Evolutionary conservation across 64 coral and sea anemone genomes (phyloP).

Genomic region (Astreopora myriophthalma): DNA sequence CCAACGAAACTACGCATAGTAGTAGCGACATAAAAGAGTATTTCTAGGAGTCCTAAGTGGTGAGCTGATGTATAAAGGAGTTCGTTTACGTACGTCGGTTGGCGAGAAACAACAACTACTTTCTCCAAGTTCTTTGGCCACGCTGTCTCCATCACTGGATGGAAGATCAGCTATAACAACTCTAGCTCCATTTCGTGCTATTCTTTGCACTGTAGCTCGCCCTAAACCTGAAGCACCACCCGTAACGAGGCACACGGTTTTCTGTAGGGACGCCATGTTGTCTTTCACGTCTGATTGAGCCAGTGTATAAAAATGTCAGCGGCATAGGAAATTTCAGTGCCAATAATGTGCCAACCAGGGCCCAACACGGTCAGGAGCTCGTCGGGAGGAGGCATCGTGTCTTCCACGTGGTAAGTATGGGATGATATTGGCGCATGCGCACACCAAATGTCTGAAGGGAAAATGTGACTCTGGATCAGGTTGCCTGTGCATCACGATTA

Average conservation of each 20-base stretch:
- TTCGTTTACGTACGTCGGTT: constrained; percentile 77
- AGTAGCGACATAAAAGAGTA: not conserved
- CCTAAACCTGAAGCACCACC: constrained; percentile 95
- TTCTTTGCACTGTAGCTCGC: constrained; percentile 76
- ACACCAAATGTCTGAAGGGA: too few relatives aligned
- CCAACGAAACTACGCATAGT: not conserved
- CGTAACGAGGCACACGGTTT: constrained; percentile 74
- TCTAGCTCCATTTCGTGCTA: constrained; percentile 86
- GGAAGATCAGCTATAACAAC: constrained; percentile 92
- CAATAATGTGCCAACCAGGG: too few relatives aligned
- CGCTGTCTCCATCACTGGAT: constrained; percentile 84
- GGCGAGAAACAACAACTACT: constrained; percentile 83
- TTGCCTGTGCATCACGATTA: too few relatives aligned
- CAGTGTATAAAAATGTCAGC: not conserved
- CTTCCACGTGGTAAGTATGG: too few relatives aligned
- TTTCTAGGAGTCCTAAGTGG: too few relatives aligned
- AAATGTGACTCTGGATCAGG: too few relatives aligned
- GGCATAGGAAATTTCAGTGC: too few relatives aligned
- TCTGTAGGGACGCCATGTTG: constrained; percentile 87
- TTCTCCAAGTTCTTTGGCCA: constrained; percentile 85
- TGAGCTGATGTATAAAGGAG: not conserved
- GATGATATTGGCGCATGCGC: too few relatives aligned
- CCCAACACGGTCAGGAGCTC: too few relatives aligned
- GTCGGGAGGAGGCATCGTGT: too few relatives aligned
- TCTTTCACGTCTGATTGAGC: not conserved